Evolutionary conservation across 2,888 invertebrate species (phyloP), one percentile per base, ranked within the genome.

Genomic region (Drosophila phalerata): DNA sequence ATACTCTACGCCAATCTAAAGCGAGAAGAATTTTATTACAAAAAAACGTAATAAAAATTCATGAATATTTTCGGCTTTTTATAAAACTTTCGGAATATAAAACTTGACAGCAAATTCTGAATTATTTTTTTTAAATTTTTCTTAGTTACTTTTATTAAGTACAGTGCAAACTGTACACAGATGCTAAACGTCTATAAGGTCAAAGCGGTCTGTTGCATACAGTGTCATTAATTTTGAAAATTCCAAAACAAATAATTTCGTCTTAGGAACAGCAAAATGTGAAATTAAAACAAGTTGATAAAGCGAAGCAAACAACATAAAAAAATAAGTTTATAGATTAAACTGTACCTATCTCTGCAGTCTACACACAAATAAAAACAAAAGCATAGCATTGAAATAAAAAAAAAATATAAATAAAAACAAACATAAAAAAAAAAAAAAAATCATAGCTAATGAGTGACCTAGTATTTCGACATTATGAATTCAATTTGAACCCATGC

Each of bases 391-490:
- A 17, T 43, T 37, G 11, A 49, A 49, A 42, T 22, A 37, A 25
- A 19, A 17, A 28, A 17, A 57, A 53, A 28, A 28, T 11, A 19
- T 34, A 48, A 9, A 38, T 1, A 53, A 47, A 30, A 22, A 15
- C 17, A 34, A 38, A 11, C 17, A 45, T 19, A 28, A 10, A 28
- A 68, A n/a, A 8, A 13, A 10, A 34, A 40, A 19, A 19, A n/a
- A 30, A 52, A 13, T n/a, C 17, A n/a, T 28, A 57, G 2, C 38
- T 43, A 60, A 70, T 60, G 53, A 15, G 4, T 65, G 76, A 60
- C 68, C 62, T 5, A 63, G 25, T 70, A 60, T 47, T 60, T 30
- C 11, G 17, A 52, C 17, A 74, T 72, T 37, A 47, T 30, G 34
- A 40, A 62, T 56, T 60, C 47, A 15, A 32, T 42, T 43, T 53